These are phyloP conservation scores for Babyrousa celebensis DNA, from an alignment of 2,797 vertebrate species.

Conservation along the genomic window DNA sequence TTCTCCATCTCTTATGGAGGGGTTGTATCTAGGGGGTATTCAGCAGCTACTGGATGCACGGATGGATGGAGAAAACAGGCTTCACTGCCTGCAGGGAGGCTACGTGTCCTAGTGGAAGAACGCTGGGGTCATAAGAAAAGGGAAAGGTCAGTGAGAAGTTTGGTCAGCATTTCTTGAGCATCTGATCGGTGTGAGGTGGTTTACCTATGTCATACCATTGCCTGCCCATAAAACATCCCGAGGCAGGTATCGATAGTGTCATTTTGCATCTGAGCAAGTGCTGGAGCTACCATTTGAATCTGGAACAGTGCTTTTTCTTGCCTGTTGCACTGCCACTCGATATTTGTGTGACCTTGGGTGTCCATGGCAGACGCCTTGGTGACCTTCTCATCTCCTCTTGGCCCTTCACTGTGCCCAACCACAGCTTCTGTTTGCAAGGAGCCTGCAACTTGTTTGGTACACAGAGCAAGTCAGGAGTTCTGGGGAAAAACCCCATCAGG, in stretches of 20 bases:
- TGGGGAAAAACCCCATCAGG: no score
- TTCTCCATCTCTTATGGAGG: neutral
- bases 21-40: neutral
- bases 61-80: neutral
- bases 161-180: neutral
- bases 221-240: neutral
- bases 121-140: neutral
- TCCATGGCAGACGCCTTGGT: neutral
- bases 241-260: no score
- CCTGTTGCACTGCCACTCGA: neutral
- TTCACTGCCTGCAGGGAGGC: neutral
- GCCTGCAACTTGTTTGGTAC: neutral
- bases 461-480: neutral
- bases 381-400: accelerated
- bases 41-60: neutral
- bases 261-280: neutral
- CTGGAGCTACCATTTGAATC: neutral
- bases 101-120: neutral
- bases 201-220: neutral
- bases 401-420: neutral
- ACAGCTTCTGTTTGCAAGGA: neutral
- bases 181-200: neutral
- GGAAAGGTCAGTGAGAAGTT: neutral
- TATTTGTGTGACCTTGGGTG: neutral
- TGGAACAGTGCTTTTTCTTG: neutral